Percentiles rank a stretch among this genome's conserved stretches.
These are phyloP conservation scores for Catocala fraxini DNA, from an alignment of 2,888 invertebrate genomes.

Conservation along the genomic window DNA sequence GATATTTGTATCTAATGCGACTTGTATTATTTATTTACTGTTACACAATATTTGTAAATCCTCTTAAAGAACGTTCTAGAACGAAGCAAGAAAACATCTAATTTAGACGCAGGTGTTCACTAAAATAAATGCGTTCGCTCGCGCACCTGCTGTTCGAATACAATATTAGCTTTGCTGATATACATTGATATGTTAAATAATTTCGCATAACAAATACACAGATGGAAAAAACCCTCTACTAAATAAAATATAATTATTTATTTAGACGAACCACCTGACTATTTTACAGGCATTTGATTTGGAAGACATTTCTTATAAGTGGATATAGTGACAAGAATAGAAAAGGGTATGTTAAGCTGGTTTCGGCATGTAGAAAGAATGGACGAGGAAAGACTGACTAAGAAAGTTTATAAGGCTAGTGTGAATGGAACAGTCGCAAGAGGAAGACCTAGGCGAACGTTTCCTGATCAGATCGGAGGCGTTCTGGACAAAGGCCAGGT, in stretches of 20 bases:
- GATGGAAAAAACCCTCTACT: neutral
- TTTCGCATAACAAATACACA: no score
- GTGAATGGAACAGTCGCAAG: no score
- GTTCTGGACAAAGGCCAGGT: no score
- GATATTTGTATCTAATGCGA: no score
- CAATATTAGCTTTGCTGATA: slow-evolving; percentile 34
- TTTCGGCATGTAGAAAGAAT: no score
- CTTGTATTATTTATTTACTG: neutral
- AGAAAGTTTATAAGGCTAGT: no score
- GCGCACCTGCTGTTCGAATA: slow-evolving; percentile 61
- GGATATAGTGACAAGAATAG: no score
- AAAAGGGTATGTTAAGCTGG: no score
- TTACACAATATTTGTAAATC: slow-evolving; percentile 16
- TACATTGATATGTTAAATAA: neutral
- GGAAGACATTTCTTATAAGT: no score
- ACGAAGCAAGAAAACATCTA: slow-evolving; percentile 32
- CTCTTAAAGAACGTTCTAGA: slow-evolving; percentile 23
- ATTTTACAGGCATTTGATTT: neutral
- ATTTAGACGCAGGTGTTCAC: slow-evolving; percentile 60
- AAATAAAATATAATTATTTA: neutral
- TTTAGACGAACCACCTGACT: slow-evolving; percentile 1
- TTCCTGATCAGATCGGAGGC: no score
- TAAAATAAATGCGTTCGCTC: slow-evolving; percentile 54
- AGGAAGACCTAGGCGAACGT: no score
- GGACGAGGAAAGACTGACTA: no score